Evolutionary conservation across 2,113 vertebrate species (phyloP), one percentile per base, ranked within the genome.

Genomic region (Pygoscelis antarcticus): DNA sequence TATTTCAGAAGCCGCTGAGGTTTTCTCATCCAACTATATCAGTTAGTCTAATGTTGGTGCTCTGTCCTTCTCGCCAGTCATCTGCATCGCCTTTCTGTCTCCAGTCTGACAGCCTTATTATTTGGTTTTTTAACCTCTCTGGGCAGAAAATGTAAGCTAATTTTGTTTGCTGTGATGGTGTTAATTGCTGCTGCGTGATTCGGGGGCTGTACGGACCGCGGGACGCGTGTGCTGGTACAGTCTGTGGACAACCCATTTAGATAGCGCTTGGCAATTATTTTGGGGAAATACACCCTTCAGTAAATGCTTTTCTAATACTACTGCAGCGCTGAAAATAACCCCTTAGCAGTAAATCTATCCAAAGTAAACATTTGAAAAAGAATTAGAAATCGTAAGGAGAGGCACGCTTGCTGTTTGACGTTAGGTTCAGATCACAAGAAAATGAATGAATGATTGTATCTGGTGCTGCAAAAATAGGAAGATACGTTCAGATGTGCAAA

Each of bases 321-420:
- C 84, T 68, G 54, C 68, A 68, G 54, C 10, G 7, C 57, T 55
- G 46, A 76, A 95, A 69, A 64, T 55, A 83, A 90, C 60, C 76
- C 75, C 61, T 79, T 58, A 80, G 65, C 71, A 85, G 87, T 30
- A 85, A 81, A 83, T 71, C 85, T 79, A 27, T 83, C 78, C 92
- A 77, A 86, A 93, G 71, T 70, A 93, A 97, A 95, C 85, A 80
- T 42, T 5, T 83, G 89, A 65, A 95, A 89, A 96, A 81, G 87
- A 90, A 91, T 77, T 93, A 68, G 84, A 25, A 74, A 57, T 55
- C 7, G 13, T 90, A 61, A 86, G 95, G 40, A 74, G 54, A 87
- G 60, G 76, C 55, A 9, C 0, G 17, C 71, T 72, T 0, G 0
- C 69, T 58, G 71, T 34, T 82, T 76, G 83, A 74, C 57, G 4